Evolutionary conservation across 2,797 vertebrate genomes (phyloP), one percentile per base, ranked within the genome.

Genomic region (Myripristis murdjan): DNA sequence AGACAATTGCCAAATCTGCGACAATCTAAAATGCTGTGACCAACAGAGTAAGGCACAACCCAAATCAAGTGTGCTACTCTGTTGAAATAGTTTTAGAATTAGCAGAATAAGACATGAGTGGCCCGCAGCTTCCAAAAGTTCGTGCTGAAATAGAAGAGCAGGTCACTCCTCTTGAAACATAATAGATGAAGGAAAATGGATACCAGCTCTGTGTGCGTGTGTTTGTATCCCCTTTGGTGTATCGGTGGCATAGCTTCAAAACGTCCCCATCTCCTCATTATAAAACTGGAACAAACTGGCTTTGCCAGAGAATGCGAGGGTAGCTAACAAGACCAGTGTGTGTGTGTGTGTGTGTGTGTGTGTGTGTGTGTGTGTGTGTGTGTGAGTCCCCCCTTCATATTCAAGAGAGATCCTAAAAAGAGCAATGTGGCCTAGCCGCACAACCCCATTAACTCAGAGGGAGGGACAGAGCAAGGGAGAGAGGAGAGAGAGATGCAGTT

Each of bases 201-300:
- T 60, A 39, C 44, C 63, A 75, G 67, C 71, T 79, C 18, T 3
- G 12, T 66, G 3, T 64, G 11, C 55, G 66, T 57, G 68, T 70
- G 64, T 60, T 41, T 70, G 44, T 66, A 55, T 73, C 47, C 43
- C 70, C 26, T 77, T 84, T 83, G 72, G 78, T 86, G 64, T 73
- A 78, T 69, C 41, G 3, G 73, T 86, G 85, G 89, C 83, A 76
- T 59, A 8, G 77, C 81, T 84, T 91, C 85, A 89, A 87, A 91
- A 86, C 22, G 68, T 85, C 59, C 78, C 77, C 80, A 77, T 87
- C 84, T 83, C 85, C 86, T 92, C 91, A 90, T 93, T 92, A 92
- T 83, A 16, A 89, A 92, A 91, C 82, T 91, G 85, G 88, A 92
- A 89, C 92, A 91, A 86, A 91, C 85, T 77, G 76, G 80, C 79